phyloP scores from a whole-genome alignment of 2,797 vertebrate genomes.

The Neosilurus hyrtlii region DNA sequence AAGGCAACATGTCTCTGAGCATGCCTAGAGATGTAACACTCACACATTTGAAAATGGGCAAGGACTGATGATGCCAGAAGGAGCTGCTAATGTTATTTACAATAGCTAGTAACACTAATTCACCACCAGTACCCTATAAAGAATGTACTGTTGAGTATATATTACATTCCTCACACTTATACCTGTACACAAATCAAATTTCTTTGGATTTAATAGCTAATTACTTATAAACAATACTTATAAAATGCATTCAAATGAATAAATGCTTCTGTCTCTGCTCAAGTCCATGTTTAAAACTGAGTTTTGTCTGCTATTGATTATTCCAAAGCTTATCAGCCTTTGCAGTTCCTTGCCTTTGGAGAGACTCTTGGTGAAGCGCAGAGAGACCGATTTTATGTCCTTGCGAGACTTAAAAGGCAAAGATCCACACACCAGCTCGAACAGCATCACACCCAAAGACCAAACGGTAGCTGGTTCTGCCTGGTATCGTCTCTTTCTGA shows the following conservation, averaged over 20 bases:
- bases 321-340: not conserved
- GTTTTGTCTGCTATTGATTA: not conserved
- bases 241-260: not conserved
- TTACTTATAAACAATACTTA: not conserved
- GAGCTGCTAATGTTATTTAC: too few species aligned
- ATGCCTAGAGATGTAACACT: too few species aligned
- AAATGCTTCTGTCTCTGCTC: not conserved
- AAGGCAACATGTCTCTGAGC: too few species aligned
- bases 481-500: conserved; percentile 57
- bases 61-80: too few species aligned
- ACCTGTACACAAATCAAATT: not conserved
- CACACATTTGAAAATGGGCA: too few species aligned
- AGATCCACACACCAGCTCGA: conserved; percentile 64
- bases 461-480: conserved; percentile 67
- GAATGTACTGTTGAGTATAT: not conserved
- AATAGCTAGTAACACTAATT: too few species aligned
- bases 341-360: conserved; percentile 60
- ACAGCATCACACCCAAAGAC: conserved; percentile 70
- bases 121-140: too few species aligned
- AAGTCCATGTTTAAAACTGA: not conserved
- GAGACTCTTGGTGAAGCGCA: conserved; percentile 56
- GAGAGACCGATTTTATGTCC: conserved; percentile 57
- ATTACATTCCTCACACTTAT: conserved; percentile 3
- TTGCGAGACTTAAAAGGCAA: conserved; percentile 61
- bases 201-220: not conserved